phyloP scores from a whole-genome alignment of 1,140 invertebrate genomes.

The Pomacea maculata region DNA sequence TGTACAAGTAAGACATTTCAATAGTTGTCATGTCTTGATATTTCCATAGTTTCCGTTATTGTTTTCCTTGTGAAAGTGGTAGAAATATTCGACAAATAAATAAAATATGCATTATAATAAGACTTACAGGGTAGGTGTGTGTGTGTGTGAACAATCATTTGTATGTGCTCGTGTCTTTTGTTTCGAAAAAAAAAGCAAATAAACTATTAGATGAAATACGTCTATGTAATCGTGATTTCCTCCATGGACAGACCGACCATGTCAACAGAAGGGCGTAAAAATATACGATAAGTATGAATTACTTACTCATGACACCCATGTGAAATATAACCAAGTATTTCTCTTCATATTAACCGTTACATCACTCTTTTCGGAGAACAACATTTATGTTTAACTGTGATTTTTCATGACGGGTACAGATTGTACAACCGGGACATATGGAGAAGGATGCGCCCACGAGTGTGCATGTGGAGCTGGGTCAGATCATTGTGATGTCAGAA shows the following conservation, averaged over 20 bases:
- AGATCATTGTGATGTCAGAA: slow-evolving; percentile 1
- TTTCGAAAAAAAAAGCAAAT: no score
- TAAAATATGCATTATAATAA: background rate
- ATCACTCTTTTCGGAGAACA: no score
- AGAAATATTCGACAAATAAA: background rate
- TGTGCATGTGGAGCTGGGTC: slow-evolving; percentile 10
- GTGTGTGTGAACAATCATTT: background rate
- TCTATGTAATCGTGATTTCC: no score
- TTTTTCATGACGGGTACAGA: background rate
- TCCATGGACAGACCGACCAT: no score
- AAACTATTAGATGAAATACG: no score
- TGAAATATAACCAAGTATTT: no score
- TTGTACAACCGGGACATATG: background rate
- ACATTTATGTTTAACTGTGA: background rate
- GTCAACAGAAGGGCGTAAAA: no score
- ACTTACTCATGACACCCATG: no score
- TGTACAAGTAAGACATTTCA: background rate
- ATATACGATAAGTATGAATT: background rate
- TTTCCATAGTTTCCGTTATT: background rate
- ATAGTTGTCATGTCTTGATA: background rate
- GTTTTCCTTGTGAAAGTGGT: no score
- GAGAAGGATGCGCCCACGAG: background rate
- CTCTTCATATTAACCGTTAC: no score
- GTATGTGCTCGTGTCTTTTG: no score
- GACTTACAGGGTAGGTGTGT: no score